These are phyloP conservation scores for Leucopsar rothschildi DNA, from an alignment of 2,113 vertebrate genomes.

Conservation along the genomic window DNA sequence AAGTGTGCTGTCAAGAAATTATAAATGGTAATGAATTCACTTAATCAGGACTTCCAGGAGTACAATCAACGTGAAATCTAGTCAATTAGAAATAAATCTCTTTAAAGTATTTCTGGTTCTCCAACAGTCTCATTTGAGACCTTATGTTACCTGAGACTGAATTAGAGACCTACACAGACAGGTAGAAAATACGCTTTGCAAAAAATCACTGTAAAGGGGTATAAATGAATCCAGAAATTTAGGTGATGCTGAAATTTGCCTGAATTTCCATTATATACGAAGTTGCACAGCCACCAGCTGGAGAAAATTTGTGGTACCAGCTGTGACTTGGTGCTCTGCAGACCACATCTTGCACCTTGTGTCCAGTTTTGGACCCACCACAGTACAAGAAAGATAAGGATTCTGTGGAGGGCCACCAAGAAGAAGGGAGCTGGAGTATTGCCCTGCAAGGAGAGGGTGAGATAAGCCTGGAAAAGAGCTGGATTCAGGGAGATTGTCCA, in stretches of 20 bases:
- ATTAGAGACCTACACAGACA: not conserved
- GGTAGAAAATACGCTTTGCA: not conserved
- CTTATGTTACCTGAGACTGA: not conserved
- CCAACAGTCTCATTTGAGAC: not conserved
- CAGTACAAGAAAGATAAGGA: not conserved
- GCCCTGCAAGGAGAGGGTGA: not conserved
- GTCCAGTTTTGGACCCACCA: not conserved
- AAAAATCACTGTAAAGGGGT: not conserved
- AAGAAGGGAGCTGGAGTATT: not conserved
- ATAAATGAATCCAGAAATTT: not conserved
- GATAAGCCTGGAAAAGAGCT: not conserved
- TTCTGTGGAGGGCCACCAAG: not conserved
- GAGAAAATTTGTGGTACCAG: not conserved
- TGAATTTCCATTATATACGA: not conserved
- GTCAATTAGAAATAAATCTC: conserved; percentile 40
- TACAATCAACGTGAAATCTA: conserved; percentile 46
- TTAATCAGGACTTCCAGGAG: conserved; percentile 51
- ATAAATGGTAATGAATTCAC: conserved; percentile 58
- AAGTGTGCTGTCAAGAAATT: conserved; percentile 20
- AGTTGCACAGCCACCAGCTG: not conserved
- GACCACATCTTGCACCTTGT: too few relatives aligned
- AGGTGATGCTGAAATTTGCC: not conserved
- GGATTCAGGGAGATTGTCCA: not conserved
- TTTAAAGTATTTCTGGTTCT: conserved; percentile 33
- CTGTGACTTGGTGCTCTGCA: not conserved